These are phyloP conservation scores for Bradypodion ventrale DNA, from an alignment of 2,797 vertebrate genomes.

Conservation along the genomic window DNA sequence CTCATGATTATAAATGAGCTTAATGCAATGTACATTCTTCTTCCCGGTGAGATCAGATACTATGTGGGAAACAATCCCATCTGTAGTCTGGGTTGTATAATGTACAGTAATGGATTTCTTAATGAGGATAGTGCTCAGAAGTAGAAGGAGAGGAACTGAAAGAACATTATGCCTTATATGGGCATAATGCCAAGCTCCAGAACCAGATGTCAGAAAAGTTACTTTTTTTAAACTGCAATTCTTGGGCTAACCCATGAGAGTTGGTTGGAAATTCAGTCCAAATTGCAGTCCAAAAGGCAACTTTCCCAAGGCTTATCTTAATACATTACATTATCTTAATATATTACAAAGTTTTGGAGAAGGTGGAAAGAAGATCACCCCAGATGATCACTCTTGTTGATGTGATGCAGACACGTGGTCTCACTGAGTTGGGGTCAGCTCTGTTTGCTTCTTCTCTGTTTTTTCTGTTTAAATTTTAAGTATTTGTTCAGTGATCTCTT, in stretches of 20 bases:
- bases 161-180: neutral
- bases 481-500: neutral
- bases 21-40: constrained; percentile 25
- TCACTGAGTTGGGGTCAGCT: neutral
- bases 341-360: neutral
- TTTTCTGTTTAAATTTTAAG: neutral
- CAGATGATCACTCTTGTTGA: neutral
- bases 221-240: neutral
- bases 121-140: neutral
- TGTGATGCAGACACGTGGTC: neutral
- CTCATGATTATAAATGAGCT: constrained; percentile 23
- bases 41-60: neutral
- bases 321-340: too few relatives aligned
- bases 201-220: neutral
- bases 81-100: neutral
- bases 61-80: constrained; percentile 17
- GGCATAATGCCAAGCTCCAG: neutral
- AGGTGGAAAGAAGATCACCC: neutral
- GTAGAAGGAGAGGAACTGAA: neutral
- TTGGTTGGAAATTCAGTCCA: neutral
- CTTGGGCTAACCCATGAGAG: neutral
- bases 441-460: neutral
- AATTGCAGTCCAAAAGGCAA: neutral
- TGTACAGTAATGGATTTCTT: neutral
- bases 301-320: neutral